Percentiles rank a stretch among this genome's conserved stretches.
Conservation (phyloP, 2,113 vertebrate species). For the Echinops telfairi region DNA sequence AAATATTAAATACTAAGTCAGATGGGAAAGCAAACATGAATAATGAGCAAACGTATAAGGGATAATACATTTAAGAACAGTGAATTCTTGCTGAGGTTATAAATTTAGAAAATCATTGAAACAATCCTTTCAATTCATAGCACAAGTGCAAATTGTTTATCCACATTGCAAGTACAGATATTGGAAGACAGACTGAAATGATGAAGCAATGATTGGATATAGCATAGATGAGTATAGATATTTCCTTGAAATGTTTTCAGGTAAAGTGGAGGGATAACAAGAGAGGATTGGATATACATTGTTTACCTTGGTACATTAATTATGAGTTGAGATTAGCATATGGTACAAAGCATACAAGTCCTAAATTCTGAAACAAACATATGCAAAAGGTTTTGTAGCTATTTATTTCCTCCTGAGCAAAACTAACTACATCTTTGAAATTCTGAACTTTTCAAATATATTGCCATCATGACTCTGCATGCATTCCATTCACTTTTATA, state of each 20-base stretch:
- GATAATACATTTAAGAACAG: neutral
- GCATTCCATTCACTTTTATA: constrained; percentile 15
- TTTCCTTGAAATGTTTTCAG: neutral
- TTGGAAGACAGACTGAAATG: neutral
- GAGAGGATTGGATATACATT: neutral
- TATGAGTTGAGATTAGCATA: too few species aligned
- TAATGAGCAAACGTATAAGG: neutral
- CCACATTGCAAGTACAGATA: neutral
- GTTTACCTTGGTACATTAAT: neutral
- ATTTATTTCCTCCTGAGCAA: constrained; percentile 23
- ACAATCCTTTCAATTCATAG: neutral
- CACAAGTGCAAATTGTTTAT: neutral
- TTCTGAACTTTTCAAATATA: constrained; percentile 21
- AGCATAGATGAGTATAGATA: neutral
- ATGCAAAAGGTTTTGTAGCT: neutral
- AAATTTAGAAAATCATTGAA: constrained; percentile 1
- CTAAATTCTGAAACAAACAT: neutral
- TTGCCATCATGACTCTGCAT: neutral
- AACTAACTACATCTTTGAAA: constrained; percentile 4
- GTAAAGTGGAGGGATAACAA: neutral
- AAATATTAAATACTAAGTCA: neutral
- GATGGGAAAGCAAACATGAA: neutral
- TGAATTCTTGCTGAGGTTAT: neutral
- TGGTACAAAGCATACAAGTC: neutral
- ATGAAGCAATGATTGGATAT: neutral